Evolutionary conservation across 1,140 invertebrate species (phyloP), one percentile per base, ranked within the genome.

Genomic region (Drosophila albomicans): DNA sequence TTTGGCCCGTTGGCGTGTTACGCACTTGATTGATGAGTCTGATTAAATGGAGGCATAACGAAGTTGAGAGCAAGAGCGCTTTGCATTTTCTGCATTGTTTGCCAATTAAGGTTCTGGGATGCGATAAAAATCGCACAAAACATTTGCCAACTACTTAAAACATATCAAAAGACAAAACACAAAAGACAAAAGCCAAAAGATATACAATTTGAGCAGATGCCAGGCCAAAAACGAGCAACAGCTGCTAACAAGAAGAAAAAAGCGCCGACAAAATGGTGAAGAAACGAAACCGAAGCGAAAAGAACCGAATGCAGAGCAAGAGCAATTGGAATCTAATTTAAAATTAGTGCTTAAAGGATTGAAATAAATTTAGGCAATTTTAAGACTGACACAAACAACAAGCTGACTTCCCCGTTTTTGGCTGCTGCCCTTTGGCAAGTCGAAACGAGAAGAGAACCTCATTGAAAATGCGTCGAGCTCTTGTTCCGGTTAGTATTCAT

Each of bases 261-360:
- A 51, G 35, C n/a, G 61, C 38, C 45, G 45, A 51, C 45, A 54
- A 25, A 25, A 25, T 25, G 20, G 20, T 25, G 20, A 25, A 25
- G 20, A 25, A 25, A 28, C 30, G 5, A 32, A 28, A 30, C 5
- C 20, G 52, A 38, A 54, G 32, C 54, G 35, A 63, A 51, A 11
- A 25, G 3, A 35, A 49, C 45, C n/a, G 49, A 52, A 32, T 30
- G 5, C 48, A 51, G 30, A 32, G 41, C 13, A 52, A 35, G 8
- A 28, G 67, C 78, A 88, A 88, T 88, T 88, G 81, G 85, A 88
- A 88, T 88, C 86, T 88, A 88, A 88, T 88, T 88, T 88, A 88
- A 88, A 88, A 89, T 88, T 89, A 89, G 85, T 90, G 85, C 75
- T 89, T 79, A 89, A 89, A 81, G 85, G 85, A 85, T 90, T 88